phyloP scores from a whole-genome alignment of 1,140 invertebrate species.

The Solenopsis invicta region DNA sequence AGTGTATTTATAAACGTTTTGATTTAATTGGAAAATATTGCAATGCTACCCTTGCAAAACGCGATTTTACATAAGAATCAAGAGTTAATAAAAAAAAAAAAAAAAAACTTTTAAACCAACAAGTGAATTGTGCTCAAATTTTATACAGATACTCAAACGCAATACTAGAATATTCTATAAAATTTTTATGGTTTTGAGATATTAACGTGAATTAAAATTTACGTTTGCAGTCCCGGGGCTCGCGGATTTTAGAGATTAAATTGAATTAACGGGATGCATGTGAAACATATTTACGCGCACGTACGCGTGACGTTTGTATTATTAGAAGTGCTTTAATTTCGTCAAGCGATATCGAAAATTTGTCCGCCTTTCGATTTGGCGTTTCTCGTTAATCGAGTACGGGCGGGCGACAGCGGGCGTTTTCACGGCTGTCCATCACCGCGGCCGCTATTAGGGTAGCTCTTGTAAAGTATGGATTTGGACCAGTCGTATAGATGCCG shows the following conservation, averaged over 20 bases:
- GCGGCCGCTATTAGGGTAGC: conserved; percentile 52
- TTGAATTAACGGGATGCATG: conserved; percentile 21
- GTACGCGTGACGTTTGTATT: not conserved
- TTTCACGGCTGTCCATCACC: conserved; percentile 62
- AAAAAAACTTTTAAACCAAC: too few relatives aligned
- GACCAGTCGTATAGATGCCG: conserved; percentile 60
- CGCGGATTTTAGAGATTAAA: conserved; percentile 31
- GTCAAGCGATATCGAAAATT: conserved; percentile 52
- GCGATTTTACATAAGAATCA: too few relatives aligned
- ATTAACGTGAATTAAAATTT: too few relatives aligned
- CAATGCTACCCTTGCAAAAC: too few relatives aligned
- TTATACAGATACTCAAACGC: too few relatives aligned
- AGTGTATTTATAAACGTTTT: too few relatives aligned
- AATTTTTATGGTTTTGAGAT: too few relatives aligned
- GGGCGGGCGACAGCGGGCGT: conserved; percentile 52
- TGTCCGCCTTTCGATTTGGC: conserved; percentile 34
- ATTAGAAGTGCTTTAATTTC: conserved; percentile 28
- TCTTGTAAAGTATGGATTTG: conserved; percentile 77
- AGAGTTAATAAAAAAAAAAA: too few relatives aligned
- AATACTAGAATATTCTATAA: too few relatives aligned
- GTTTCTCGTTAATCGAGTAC: conserved; percentile 50
- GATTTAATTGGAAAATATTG: too few relatives aligned
- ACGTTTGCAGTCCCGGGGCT: too few relatives aligned
- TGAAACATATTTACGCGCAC: not conserved
- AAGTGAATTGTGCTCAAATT: too few relatives aligned